Evolutionary conservation across 2,888 invertebrate species (phyloP).

Genomic region (Lepidocyrtinus sp.): DNA sequence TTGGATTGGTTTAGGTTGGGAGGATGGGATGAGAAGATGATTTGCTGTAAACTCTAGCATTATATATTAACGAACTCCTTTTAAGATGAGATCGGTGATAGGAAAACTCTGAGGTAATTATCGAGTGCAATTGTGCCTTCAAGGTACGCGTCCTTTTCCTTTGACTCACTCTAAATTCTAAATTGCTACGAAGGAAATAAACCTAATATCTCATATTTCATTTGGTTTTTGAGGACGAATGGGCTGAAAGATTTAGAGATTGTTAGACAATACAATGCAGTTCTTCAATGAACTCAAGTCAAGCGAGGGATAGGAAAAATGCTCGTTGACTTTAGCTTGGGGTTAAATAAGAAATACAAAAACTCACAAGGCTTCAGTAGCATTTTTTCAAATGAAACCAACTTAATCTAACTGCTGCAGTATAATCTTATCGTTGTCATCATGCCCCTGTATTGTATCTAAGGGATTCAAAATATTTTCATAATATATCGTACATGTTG

Average conservation of each 20-base stretch:
- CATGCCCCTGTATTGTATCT: no score
- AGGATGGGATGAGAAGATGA: neutral
- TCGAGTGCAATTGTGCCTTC: conserved; percentile 28
- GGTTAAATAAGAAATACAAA: no score
- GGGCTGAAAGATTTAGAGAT: neutral
- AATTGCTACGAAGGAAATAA: no score
- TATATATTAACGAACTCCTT: conserved; percentile 6
- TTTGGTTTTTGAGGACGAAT: neutral
- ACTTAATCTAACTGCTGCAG: neutral
- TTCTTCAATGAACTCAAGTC: neutral
- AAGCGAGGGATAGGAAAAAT: neutral
- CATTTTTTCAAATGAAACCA: neutral
- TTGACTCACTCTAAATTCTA: conserved; percentile 32
- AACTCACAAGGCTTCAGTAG: neutral
- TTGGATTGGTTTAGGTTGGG: no score
- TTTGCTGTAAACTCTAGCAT: neutral
- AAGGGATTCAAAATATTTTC: no score
- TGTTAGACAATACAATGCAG: neutral
- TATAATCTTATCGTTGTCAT: neutral
- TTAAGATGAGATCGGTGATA: conserved; percentile 13
- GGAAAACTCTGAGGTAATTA: neutral
- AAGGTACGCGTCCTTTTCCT: conserved; percentile 33
- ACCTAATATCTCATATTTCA: no score
- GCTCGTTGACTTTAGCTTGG: neutral
- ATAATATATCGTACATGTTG: no score